Percentiles rank a stretch among this genome's conserved stretches.
These are phyloP conservation scores for Lophotriccus pileatus DNA, from an alignment of 2,797 vertebrate species.

Conservation along the genomic window DNA sequence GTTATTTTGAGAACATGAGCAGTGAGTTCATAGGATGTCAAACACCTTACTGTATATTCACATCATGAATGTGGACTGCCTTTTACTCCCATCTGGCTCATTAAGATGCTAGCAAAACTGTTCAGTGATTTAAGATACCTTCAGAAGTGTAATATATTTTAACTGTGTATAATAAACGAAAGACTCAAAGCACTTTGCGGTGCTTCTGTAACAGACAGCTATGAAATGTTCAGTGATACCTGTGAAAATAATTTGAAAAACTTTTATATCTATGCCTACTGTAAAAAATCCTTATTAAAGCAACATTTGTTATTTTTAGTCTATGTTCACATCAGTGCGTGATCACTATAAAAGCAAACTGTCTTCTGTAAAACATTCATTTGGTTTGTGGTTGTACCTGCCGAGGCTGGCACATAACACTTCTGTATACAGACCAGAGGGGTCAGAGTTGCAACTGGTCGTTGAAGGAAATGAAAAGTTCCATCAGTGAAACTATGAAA, in stretches of 20 bases:
- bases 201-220: conserved; percentile 72
- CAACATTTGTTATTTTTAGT: conserved; percentile 70
- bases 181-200: conserved; percentile 59
- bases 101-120: conserved; percentile 65
- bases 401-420: neutral
- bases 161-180: conserved; percentile 76
- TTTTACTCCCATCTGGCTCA: conserved; percentile 72
- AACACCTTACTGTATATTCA: conserved; percentile 71
- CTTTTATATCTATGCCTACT: conserved; percentile 73
- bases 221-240: conserved; percentile 70
- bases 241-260: conserved; percentile 71
- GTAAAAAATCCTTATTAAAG: conserved; percentile 74
- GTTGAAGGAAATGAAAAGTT: conserved; percentile 5
- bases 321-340: conserved; percentile 66
- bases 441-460: neutral
- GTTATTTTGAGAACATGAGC: conserved; percentile 95
- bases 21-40: conserved; percentile 61
- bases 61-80: conserved; percentile 77
- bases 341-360: conserved; percentile 59
- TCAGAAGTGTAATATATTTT: conserved; percentile 78
- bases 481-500: conserved; percentile 29
- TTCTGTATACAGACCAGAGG: conserved; percentile 10
- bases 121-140: conserved; percentile 72
- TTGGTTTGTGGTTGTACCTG: conserved; percentile 33
- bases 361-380: conserved; percentile 10